Conservation (phyloP, 2,888 invertebrate species). For the Plebejus argus region DNA sequence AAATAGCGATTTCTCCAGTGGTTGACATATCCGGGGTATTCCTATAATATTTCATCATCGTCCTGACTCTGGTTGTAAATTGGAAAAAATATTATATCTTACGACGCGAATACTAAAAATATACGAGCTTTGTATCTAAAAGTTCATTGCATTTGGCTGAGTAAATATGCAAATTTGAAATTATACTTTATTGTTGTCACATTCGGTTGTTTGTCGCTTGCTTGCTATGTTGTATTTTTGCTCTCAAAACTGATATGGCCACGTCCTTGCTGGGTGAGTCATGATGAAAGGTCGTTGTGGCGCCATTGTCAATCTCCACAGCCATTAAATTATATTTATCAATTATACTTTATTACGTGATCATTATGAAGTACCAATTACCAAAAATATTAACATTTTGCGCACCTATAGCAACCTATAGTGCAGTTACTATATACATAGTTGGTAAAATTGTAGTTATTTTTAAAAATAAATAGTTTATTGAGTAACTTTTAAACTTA, state of each 20-base stretch:
- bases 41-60: neutral
- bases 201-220: neutral
- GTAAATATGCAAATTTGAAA: too few species aligned
- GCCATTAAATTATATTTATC: slow-evolving; percentile 8
- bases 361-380: neutral
- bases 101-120: neutral
- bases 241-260: slow-evolving; percentile 20
- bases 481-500: neutral
- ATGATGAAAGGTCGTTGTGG: slow-evolving; percentile 28
- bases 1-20: neutral
- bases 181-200: neutral
- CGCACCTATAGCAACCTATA: too few species aligned
- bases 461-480: neutral
- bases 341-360: neutral
- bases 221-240: neutral
- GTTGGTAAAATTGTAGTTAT: too few species aligned
- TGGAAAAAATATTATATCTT: neutral
- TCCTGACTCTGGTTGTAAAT: neutral
- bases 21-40: neutral
- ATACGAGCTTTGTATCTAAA: neutral
- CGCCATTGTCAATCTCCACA: slow-evolving; percentile 6
- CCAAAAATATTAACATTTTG: too few species aligned
- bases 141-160: neutral
- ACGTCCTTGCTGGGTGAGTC: slow-evolving; percentile 33
- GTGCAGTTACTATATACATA: too few species aligned